Evolutionary conservation across 2,797 vertebrate genomes (phyloP).

Genomic region (Lepus townsendii): DNA sequence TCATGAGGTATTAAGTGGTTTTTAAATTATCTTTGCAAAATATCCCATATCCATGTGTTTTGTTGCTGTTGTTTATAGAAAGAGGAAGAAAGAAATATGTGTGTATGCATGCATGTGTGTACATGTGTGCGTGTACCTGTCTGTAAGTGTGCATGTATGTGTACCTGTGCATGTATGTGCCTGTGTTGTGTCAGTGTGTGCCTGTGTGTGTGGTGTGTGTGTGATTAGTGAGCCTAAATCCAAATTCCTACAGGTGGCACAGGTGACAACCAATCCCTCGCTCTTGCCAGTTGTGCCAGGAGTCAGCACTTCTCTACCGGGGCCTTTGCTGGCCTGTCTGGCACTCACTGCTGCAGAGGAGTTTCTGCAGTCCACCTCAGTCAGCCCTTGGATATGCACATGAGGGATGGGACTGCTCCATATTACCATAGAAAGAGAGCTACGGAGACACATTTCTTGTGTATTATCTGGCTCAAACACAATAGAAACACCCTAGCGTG

Average conservation of each 20-base stretch:
- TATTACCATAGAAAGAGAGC: background rate
- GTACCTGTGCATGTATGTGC: background rate
- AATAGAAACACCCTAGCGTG: rapidly evolving
- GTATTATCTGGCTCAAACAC: background rate
- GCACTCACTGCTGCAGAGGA: too few species aligned
- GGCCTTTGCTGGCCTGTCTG: too few species aligned
- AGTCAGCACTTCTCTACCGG: background rate
- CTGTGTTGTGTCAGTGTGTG: background rate
- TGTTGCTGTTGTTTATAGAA: slow-evolving; percentile 36
- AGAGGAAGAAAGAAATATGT: background rate
- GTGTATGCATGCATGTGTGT: too few species aligned
- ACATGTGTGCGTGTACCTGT: too few species aligned
- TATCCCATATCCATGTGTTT: slow-evolving; percentile 52
- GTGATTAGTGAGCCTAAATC: background rate
- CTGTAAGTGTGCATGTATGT: background rate
- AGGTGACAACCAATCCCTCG: background rate
- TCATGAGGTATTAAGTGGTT: slow-evolving; percentile 67
- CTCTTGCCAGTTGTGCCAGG: background rate
- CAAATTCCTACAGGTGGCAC: background rate
- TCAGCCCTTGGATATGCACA: too few species aligned
- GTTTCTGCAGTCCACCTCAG: too few species aligned
- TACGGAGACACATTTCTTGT: background rate
- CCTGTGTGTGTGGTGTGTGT: too few species aligned
- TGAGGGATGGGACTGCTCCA: rapidly evolving
- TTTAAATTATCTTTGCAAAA: slow-evolving; percentile 71